Evolutionary conservation across 2,888 invertebrate species (phyloP).

Genomic region (Muschampia plurimacula): DNA sequence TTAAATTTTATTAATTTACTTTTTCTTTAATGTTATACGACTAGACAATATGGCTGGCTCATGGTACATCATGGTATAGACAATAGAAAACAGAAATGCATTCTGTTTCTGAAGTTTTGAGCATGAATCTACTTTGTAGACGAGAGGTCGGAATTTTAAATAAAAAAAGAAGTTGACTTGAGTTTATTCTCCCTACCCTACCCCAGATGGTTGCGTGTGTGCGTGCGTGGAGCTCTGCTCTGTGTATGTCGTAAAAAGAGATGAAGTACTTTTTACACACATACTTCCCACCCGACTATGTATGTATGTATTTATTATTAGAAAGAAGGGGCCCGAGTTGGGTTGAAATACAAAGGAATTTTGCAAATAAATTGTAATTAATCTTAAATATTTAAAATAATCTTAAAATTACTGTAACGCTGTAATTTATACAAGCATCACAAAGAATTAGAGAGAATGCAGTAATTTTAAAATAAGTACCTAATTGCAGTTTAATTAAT

Average conservation of each 20-base stretch:
- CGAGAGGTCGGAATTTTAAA: constrained; percentile 69
- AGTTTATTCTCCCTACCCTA: constrained; percentile 65
- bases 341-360: constrained; percentile 51
- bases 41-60: neutral
- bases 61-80: neutral
- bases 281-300: constrained; percentile 49
- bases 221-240: constrained; percentile 54
- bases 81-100: constrained; percentile 51
- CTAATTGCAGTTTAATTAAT: constrained; percentile 35
- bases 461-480: constrained; percentile 2
- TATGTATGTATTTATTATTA: constrained; percentile 36
- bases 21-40: neutral
- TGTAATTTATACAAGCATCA: no score
- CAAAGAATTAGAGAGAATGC: neutral
- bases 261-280: constrained; percentile 57
- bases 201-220: constrained; percentile 52
- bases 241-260: constrained; percentile 55
- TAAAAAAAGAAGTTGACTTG: constrained; percentile 49
- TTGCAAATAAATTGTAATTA: neutral
- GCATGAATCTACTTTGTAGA: constrained; percentile 46
- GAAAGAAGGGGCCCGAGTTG: constrained; percentile 57
- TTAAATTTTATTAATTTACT: neutral
- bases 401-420: neutral
- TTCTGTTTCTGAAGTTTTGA: constrained; percentile 44
- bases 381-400: neutral